Base-by-base conservation (phyloP, 2,113 vertebrate species). In the Ctenodactylus gundi region DNA sequence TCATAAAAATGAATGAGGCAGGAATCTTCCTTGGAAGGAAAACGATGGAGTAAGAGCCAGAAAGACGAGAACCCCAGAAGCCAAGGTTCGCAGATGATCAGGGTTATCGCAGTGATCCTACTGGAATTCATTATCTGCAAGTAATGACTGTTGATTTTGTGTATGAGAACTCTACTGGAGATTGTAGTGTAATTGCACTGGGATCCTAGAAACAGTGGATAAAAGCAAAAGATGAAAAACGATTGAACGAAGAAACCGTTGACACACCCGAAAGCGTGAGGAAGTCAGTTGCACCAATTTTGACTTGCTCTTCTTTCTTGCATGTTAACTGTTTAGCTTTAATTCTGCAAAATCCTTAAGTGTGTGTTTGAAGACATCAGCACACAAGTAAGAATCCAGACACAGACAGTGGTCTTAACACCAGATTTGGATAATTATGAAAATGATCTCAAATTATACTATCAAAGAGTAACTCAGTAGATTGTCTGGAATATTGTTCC, bases 61-160 rank as follows among this genome's bases (percentile, higher is more conserved):
- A 36, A 53, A 57, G 58, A 39, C 17, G 41, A 34, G 75, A 46
- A 41, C 76, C 58, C 58, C 95, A 73, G 13, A 91, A 73, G 58
- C 87, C 86, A 96, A 53, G 89, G n/a, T 95, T 91, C 93, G 84
- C 85, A 96, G 89, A 91, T 92, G 72, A 81, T 68, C 8, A 57
- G 25, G 17, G 20, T 72, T 90, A 72, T 94, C 39, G 55, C 36
- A 77, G 64, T 82, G 29, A 88, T 78, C 55, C 81, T 87, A n/a
- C 77, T 96, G 81, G 93, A 92, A 94, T 94, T 93, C 21, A 90
- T 95, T 93, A 96, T 94, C 60, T 95, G 62, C 29, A 89, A 94
- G 72, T 68, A 77, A 85, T 85, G 8, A 81, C 73, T 88, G 92
- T 23, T 14, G 62, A 39, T 94, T 96, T 81, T 96, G 49, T 70